Evolutionary conservation across 2,113 vertebrate genomes (phyloP).

Genomic region (Tetraodon nigroviridis): DNA sequence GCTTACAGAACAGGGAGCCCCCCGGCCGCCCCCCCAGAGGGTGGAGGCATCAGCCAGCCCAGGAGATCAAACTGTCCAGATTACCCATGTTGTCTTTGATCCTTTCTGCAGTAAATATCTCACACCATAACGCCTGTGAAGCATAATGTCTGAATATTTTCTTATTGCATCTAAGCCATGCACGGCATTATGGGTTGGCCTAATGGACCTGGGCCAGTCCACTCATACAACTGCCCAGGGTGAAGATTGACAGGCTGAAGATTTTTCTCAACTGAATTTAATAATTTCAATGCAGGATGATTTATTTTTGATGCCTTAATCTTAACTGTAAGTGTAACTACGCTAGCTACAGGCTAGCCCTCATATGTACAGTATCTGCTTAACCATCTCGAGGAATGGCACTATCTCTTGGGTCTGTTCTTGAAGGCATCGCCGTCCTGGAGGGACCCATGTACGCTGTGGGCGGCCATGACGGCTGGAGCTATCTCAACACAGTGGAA

Average conservation of each 20-base stretch:
- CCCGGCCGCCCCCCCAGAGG: conserved; percentile 49
- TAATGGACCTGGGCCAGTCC: too few species aligned
- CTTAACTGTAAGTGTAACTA: too few species aligned
- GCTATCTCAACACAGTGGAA: conserved; percentile 96
- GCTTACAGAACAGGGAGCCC: conserved; percentile 55
- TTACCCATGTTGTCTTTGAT: conserved; percentile 56
- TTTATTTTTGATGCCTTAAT: too few species aligned
- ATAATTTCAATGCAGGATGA: too few species aligned
- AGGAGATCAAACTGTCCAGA: conserved; percentile 54
- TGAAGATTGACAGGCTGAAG: neutral
- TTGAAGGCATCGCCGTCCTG: conserved; percentile 89
- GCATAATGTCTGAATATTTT: conserved; percentile 42
- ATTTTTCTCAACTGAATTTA: neutral
- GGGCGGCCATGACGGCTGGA: conserved; percentile 97
- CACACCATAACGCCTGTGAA: conserved; percentile 43
- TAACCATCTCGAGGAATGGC: neutral
- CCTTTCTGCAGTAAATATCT: conserved; percentile 43
- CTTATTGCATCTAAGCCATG: conserved; percentile 6
- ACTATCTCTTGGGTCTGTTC: conserved; percentile 2
- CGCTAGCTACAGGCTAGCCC: too few species aligned
- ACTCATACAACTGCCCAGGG: too few species aligned
- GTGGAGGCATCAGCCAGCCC: conserved; percentile 37
- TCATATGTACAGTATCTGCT: too few species aligned
- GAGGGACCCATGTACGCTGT: conserved; percentile 99
- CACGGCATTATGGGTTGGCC: too few species aligned